Evolutionary conservation across 2,113 vertebrate genomes (phyloP).

Genomic region (Neogobius melanostomus): DNA sequence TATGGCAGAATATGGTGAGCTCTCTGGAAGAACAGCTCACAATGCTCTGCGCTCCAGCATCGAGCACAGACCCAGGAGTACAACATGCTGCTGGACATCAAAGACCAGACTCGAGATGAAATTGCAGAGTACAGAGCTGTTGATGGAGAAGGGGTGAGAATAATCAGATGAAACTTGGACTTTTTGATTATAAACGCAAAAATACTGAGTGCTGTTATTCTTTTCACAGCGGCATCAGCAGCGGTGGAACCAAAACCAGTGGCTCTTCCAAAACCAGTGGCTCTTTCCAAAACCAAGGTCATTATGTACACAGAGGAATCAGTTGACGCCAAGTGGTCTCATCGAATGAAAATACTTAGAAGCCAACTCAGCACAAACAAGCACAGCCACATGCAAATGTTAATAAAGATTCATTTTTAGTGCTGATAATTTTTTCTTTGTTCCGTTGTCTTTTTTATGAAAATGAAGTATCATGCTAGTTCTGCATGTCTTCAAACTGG

Average conservation of each 20-base stretch:
- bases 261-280: no score
- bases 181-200: neutral
- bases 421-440: neutral
- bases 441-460: neutral
- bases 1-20: constrained; percentile 80
- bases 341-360: neutral
- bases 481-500: no score
- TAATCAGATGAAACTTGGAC: neutral
- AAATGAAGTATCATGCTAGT: no score
- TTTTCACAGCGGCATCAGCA: neutral
- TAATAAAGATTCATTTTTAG: neutral
- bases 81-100: constrained; percentile 85
- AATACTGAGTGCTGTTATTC: constrained; percentile 1
- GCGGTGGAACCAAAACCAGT: no score
- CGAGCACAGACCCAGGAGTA: constrained; percentile 88
- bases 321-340: constrained; percentile 60
- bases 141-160: constrained; percentile 85
- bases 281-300: neutral
- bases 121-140: constrained; percentile 88
- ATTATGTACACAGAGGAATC: constrained; percentile 65
- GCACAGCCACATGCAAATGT: neutral
- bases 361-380: neutral
- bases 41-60: constrained; percentile 78
- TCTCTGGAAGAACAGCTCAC: constrained; percentile 81
- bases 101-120: constrained; percentile 90